Evolutionary conservation across 2,113 vertebrate species (phyloP).

Genomic region (Dicrurus megarhynchus): DNA sequence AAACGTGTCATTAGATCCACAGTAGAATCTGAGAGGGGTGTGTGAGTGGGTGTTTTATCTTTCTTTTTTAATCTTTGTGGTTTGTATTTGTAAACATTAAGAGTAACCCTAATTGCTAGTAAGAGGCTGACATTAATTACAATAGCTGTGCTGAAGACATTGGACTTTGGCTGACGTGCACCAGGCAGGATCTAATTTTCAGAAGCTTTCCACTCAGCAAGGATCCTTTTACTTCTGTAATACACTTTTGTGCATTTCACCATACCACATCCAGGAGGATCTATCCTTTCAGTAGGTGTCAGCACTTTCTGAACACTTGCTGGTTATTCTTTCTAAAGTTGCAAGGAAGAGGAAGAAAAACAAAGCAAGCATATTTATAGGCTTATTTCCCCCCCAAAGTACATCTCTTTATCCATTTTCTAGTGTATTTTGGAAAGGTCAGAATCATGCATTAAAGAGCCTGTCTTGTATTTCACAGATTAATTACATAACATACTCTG

Average conservation of each 20-base stretch:
- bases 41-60: accelerated
- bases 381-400: accelerated
- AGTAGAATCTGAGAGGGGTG: neutral
- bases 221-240: neutral
- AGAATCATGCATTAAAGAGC: neutral
- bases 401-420: neutral
- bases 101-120: neutral
- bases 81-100: neutral
- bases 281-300: neutral
- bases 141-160: neutral
- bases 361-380: neutral
- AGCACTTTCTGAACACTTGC: neutral
- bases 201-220: neutral
- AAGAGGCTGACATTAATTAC: neutral
- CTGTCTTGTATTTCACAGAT: neutral
- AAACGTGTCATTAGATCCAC: neutral
- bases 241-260: neutral
- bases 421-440: neutral
- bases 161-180: neutral
- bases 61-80: neutral
- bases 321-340: neutral
- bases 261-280: neutral
- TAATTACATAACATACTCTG: neutral
- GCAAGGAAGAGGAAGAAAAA: neutral
- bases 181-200: neutral